Evolutionary conservation across 1,140 invertebrate species (phyloP).

Genomic region (Bombus ignitus): DNA sequence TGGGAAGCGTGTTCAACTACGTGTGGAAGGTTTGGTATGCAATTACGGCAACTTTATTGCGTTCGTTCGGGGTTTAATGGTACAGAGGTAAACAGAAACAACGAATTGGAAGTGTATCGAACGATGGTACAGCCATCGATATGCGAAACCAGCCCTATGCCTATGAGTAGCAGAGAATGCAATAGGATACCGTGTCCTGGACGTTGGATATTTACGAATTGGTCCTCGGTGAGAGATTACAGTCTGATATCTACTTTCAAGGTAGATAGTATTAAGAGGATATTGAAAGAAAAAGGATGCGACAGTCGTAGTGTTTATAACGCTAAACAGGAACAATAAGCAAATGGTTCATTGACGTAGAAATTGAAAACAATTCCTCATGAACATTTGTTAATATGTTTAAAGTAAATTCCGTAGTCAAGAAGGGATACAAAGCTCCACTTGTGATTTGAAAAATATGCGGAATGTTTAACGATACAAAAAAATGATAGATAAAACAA

Average conservation of each 20-base stretch:
- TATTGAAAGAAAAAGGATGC: no score
- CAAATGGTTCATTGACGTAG: no score
- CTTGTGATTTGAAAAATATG: no score
- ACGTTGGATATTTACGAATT: conserved; percentile 87
- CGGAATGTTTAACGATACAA: no score
- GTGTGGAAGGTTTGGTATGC: conserved; percentile 85
- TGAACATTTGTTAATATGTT: no score
- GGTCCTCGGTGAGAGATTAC: conserved; percentile 86
- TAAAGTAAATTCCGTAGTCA: no score
- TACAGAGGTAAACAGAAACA: conserved; percentile 65
- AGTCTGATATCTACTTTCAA: not conserved
- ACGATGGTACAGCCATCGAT: conserved; percentile 83
- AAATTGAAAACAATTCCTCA: no score
- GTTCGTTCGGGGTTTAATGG: conserved; percentile 79
- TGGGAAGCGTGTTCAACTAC: conserved; percentile 87
- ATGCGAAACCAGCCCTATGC: conserved; percentile 80
- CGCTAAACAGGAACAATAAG: no score
- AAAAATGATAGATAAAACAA: no score
- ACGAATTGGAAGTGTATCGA: conserved; percentile 80
- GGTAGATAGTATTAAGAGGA: not conserved
- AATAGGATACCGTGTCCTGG: conserved; percentile 85
- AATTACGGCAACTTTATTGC: conserved; percentile 86
- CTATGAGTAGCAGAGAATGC: conserved; percentile 84
- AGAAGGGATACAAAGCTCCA: no score
- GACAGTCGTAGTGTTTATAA: no score